Percentiles rank a stretch among this genome's conserved stretches.
Conservation (phyloP, 2,113 vertebrate genomes). For the Chamaetylas fuelleborni region DNA sequence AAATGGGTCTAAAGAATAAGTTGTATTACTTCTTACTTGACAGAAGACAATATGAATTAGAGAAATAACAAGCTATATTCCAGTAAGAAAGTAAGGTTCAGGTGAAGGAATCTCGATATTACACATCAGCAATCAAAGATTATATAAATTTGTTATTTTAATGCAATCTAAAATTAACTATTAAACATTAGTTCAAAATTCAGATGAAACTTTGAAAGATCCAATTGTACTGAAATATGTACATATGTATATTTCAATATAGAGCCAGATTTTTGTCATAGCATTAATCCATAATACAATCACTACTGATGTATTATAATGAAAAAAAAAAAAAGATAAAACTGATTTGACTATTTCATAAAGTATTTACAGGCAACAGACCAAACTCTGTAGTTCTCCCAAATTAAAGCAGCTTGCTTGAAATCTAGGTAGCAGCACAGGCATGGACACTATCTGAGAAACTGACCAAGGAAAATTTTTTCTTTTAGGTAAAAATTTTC, state of each 20-base stretch:
- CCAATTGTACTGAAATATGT: background rate
- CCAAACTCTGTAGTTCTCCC: background rate
- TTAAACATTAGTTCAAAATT: background rate
- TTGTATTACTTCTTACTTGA: background rate
- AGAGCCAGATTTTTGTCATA: background rate
- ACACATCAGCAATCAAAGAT: background rate
- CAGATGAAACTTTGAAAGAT: background rate
- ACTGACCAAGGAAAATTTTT: background rate
- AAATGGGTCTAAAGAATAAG: background rate
- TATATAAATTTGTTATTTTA: background rate
- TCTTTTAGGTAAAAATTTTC: background rate
- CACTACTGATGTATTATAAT: background rate
- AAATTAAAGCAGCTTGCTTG: background rate
- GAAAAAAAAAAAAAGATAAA: background rate
- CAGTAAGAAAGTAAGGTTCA: background rate
- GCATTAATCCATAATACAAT: background rate
- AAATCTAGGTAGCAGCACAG: background rate
- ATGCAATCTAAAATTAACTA: background rate
- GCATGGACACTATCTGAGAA: background rate
- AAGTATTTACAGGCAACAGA: background rate
- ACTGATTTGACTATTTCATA: background rate
- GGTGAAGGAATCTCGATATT: background rate
- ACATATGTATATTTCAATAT: background rate
- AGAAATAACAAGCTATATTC: background rate
- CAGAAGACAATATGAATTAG: background rate